Conservation (phyloP, 2,797 vertebrate species). For the Miichthys miiuy region DNA sequence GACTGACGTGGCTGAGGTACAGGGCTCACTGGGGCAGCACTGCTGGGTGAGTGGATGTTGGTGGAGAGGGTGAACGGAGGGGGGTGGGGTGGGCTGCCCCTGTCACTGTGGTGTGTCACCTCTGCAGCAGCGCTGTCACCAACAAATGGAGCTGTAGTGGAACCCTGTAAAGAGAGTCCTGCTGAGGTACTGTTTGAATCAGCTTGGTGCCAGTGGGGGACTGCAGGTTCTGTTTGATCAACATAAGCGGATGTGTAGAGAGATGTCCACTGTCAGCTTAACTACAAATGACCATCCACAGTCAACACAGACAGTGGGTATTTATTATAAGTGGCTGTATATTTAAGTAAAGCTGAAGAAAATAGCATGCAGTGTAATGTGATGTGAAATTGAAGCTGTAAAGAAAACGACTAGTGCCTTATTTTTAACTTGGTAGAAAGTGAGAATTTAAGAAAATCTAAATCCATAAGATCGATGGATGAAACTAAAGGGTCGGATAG, state of each 20-base stretch:
- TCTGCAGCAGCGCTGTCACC: conserved; percentile 79
- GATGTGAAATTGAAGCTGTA: too few relatives aligned
- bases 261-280: conserved; percentile 70
- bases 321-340: conserved; percentile 21
- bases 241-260: conserved; percentile 77
- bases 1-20: conserved; percentile 72
- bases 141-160: conserved; percentile 81
- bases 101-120: conserved; percentile 80
- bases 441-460: neutral
- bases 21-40: conserved; percentile 71
- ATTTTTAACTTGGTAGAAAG: too few relatives aligned
- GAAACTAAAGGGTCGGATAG: neutral
- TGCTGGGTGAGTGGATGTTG: conserved; percentile 71
- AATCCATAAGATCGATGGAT: neutral
- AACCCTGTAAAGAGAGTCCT: conserved; percentile 78
- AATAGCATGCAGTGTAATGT: neutral
- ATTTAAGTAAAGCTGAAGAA: conserved; percentile 17
- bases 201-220: conserved; percentile 73
- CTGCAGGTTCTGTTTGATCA: conserved; percentile 83
- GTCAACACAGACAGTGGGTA: conserved; percentile 67
- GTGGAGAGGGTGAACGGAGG: conserved; percentile 44
- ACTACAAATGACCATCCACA: conserved; percentile 72
- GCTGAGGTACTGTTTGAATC: conserved; percentile 81
- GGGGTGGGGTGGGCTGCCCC: conserved; percentile 47
- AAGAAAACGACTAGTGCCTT: too few relatives aligned